phyloP scores from a whole-genome alignment of 2,888 invertebrate species.

The Empis stercorea region DNA sequence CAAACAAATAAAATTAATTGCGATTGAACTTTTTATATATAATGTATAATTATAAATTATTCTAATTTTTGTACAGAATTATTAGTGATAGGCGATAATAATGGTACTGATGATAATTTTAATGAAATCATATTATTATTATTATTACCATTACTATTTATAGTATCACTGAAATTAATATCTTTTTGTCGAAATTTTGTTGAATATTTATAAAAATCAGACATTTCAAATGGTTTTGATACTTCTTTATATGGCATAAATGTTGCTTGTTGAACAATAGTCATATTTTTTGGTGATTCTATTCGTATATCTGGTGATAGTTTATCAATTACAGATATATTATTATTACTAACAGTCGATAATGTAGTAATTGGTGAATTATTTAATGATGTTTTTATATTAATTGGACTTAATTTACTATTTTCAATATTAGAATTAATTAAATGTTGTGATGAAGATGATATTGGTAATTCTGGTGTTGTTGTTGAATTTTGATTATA shows the following conservation, averaged over 20 bases:
- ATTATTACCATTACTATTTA: too few species aligned
- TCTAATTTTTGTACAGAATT: too few species aligned
- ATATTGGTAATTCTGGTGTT: not conserved
- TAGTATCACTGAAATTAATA: too few species aligned
- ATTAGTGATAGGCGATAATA: too few species aligned
- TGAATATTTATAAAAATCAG: slow-evolving; percentile 95
- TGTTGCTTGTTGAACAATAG: slow-evolving; percentile 75
- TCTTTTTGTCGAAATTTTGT: slow-evolving; percentile 72
- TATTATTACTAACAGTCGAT: not conserved
- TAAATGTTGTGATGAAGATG: not conserved
- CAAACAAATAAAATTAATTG: too few species aligned
- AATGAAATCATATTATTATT: too few species aligned
- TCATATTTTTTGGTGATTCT: slow-evolving; percentile 71
- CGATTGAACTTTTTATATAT: too few species aligned
- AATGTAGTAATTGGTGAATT: not conserved
- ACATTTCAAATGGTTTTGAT: slow-evolving; percentile 95
- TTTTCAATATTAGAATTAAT: slow-evolving; percentile 7
- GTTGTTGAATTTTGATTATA: too few species aligned
- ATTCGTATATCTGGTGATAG: slow-evolving; percentile 41
- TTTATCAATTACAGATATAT: slow-evolving; percentile 12
- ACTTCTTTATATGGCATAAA: slow-evolving; percentile 87
- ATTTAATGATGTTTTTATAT: not conserved
- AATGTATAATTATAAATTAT: too few species aligned
- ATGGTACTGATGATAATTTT: too few species aligned
- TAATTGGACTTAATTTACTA: not conserved